Evolutionary conservation across 2,888 invertebrate genomes (phyloP).

Genomic region (Heliconius charithonia): DNA sequence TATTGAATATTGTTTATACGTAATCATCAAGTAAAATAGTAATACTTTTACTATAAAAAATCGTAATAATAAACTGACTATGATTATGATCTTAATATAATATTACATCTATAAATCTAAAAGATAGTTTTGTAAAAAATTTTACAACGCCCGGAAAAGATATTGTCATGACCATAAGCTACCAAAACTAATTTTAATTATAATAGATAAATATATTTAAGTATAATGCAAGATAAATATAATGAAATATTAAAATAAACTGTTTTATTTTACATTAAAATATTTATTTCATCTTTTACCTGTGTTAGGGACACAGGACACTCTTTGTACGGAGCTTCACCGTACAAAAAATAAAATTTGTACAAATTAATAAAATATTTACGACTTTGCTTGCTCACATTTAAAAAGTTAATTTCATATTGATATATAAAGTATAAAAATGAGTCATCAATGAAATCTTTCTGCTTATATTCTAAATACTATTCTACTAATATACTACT

Average conservation of each 20-base stretch:
- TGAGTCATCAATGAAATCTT: too few relatives aligned
- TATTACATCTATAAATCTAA: background rate
- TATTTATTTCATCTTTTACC: background rate
- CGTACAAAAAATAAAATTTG: too few relatives aligned
- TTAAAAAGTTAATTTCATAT: too few relatives aligned
- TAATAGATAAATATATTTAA: background rate
- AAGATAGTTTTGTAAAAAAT: background rate
- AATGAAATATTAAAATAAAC: background rate
- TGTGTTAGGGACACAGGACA: too few relatives aligned
- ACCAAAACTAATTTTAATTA: constrained; percentile 14
- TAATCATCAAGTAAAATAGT: background rate
- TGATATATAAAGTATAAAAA: too few relatives aligned
- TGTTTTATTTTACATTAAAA: constrained; percentile 2
- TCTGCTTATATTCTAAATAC: too few relatives aligned
- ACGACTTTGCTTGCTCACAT: too few relatives aligned
- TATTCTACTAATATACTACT: too few relatives aligned
- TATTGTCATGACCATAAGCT: constrained; percentile 11
- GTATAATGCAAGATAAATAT: background rate
- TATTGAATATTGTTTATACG: background rate
- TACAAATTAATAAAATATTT: too few relatives aligned
- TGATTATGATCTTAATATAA: background rate
- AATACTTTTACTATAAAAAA: background rate
- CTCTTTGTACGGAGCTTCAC: too few relatives aligned
- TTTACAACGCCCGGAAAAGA: constrained; percentile 5
- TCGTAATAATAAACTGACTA: background rate